phyloP scores from a whole-genome alignment of 1,140 invertebrate species.

The Hyles euphorbiae region DNA sequence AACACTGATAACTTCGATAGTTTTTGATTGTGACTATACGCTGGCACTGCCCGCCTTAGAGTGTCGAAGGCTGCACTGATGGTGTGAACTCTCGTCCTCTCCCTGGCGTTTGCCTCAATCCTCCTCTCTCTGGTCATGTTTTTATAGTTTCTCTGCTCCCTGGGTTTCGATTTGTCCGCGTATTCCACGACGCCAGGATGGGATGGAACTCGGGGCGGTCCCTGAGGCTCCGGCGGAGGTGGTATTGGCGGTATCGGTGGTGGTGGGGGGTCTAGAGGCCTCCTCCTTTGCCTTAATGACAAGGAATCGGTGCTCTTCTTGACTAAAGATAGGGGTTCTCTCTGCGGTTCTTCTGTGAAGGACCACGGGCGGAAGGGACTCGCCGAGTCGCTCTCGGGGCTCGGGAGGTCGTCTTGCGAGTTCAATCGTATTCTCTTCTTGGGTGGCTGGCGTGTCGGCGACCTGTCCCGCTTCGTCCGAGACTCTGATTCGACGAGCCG shows the following conservation, averaged over 20 bases:
- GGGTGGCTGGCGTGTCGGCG: slow-evolving; percentile 82
- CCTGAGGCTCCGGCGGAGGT: slow-evolving; percentile 39
- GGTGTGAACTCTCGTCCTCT: slow-evolving; percentile 94
- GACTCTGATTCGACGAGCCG: slow-evolving; percentile 79
- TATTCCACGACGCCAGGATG: slow-evolving; percentile 70
- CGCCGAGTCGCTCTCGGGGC: slow-evolving; percentile 50
- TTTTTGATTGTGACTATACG: slow-evolving; percentile 95
- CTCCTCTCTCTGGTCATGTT: slow-evolving; percentile 94
- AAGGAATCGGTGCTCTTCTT: slow-evolving; percentile 52
- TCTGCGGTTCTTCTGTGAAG: slow-evolving; percentile 67
- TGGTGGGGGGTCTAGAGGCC: slow-evolving; percentile 43
- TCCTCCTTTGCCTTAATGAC: slow-evolving; percentile 54
- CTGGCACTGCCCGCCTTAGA: slow-evolving; percentile 87
- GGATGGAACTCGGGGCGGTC: slow-evolving; percentile 73
- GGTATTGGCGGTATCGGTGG: slow-evolving; percentile 25
- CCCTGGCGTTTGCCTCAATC: slow-evolving; percentile 95
- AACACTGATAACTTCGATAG: slow-evolving; percentile 94
- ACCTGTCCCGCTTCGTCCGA: slow-evolving; percentile 83
- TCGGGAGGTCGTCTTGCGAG: slow-evolving; percentile 56
- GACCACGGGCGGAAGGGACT: slow-evolving; percentile 67
- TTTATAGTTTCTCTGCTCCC: slow-evolving; percentile 92
- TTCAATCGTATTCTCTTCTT: slow-evolving; percentile 81
- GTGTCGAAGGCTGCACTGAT: slow-evolving; percentile 97
- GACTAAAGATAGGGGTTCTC: slow-evolving; percentile 50
- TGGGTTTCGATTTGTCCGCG: slow-evolving; percentile 53